phyloP scores from a whole-genome alignment of 1,140 invertebrate genomes.

The Trichomalopsis sarcophagae region DNA sequence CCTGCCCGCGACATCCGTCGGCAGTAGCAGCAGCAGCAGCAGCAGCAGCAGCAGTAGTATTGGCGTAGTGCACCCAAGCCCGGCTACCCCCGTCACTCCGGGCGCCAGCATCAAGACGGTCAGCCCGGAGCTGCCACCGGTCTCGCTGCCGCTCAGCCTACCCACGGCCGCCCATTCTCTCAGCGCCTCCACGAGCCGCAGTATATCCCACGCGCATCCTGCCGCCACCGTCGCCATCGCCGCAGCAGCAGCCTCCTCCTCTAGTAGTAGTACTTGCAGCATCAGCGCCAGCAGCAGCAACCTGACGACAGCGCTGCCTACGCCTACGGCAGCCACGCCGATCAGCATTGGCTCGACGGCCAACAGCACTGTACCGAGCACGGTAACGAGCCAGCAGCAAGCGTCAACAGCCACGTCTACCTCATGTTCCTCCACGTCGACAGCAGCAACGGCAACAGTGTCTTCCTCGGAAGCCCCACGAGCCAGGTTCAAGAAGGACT shows the following conservation, averaged over 20 bases:
- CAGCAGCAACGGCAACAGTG: not conserved
- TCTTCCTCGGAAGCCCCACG: constrained; percentile 20
- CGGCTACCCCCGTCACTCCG: constrained; percentile 70
- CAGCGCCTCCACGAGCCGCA: constrained; percentile 59
- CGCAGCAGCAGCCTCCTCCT: constrained; percentile 30
- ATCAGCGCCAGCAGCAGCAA: constrained; percentile 8
- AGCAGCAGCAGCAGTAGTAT: constrained; percentile 50
- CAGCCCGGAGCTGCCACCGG: constrained; percentile 72
- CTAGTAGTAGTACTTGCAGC: constrained; percentile 21
- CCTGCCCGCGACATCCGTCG: constrained; percentile 33
- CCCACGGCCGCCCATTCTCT: constrained; percentile 57
- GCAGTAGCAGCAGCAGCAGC: not conserved
- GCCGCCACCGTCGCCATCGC: not conserved
- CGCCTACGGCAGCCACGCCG: not conserved
- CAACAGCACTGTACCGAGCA: constrained; percentile 13
- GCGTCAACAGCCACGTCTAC: constrained; percentile 16
- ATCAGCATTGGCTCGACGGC: not conserved
- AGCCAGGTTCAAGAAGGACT: constrained; percentile 39
- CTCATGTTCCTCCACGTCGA: not conserved
- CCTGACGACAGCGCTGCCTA: constrained; percentile 43
- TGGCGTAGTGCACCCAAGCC: constrained; percentile 64
- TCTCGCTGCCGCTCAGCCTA: constrained; percentile 65
- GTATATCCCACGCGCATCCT: constrained; percentile 5
- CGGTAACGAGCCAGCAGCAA: constrained; percentile 15
- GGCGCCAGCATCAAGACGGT: constrained; percentile 71